phyloP scores from a whole-genome alignment of 2,113 vertebrate species.

The Eublepharis macularius region DNA sequence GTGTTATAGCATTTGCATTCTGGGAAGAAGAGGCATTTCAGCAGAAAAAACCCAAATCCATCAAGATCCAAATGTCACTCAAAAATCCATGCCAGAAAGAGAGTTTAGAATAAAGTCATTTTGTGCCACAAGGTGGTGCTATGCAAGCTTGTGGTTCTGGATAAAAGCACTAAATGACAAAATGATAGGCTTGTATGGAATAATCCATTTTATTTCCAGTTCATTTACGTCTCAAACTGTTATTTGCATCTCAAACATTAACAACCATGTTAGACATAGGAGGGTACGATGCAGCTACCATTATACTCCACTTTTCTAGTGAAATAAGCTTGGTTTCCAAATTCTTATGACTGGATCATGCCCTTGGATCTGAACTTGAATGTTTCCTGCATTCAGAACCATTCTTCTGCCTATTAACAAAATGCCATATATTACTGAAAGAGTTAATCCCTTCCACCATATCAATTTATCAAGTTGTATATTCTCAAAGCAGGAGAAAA shows the following conservation, averaged over 20 bases:
- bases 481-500: neutral
- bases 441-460: neutral
- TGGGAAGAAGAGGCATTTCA: no score
- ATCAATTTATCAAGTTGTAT: neutral
- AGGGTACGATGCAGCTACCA: neutral
- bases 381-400: no score
- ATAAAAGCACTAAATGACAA: neutral
- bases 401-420: neutral
- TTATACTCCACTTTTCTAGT: neutral
- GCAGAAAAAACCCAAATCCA: no score
- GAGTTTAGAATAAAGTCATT: neutral
- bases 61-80: neutral
- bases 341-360: neutral
- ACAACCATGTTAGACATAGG: neutral
- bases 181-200: neutral
- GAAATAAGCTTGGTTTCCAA: neutral
- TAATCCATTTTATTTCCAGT: conserved; percentile 12
- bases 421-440: neutral
- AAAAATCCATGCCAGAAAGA: neutral
- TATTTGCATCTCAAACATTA: neutral
- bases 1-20: no score
- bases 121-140: neutral
- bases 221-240: neutral
- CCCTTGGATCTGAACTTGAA: neutral
- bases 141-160: neutral